Conservation (phyloP, 1,140 invertebrate genomes). For the Ceratitis capitata region DNA sequence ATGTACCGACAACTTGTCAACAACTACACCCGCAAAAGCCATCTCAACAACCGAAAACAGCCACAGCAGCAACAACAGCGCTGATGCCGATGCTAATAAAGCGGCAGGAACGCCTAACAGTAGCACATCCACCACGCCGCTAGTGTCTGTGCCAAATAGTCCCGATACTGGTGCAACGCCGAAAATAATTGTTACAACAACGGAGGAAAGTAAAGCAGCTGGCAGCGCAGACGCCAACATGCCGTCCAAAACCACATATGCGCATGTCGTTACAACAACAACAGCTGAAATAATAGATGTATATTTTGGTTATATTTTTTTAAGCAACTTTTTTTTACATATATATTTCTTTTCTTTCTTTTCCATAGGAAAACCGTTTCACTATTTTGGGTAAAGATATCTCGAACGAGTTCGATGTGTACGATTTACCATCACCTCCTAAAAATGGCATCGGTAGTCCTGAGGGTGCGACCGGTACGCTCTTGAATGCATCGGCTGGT, state of each 20-base stretch:
- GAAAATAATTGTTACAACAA: constrained; percentile 14
- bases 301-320: too few relatives aligned
- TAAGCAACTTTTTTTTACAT: not conserved
- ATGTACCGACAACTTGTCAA: not conserved
- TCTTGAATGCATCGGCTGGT: constrained; percentile 43
- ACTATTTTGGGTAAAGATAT: constrained; percentile 38
- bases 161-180: constrained; percentile 6
- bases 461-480: constrained; percentile 11
- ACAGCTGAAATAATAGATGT: constrained; percentile 45
- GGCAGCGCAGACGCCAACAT: not conserved
- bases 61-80: not conserved
- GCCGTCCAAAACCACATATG: constrained; percentile 40
- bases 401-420: constrained; percentile 40
- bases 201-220: not conserved
- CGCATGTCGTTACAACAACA: constrained; percentile 41
- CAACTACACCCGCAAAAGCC: constrained; percentile 1
- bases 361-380: constrained; percentile 42
- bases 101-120: constrained; percentile 35
- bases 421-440: constrained; percentile 42
- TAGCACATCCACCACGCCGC: constrained; percentile 29
- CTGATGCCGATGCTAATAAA: not conserved
- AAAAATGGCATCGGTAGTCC: constrained; percentile 21
- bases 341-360: not conserved
- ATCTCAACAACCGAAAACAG: constrained; percentile 14
- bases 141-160: constrained; percentile 39